phyloP scores from a whole-genome alignment of 2,888 invertebrate genomes.

The Sturmia bella region DNA sequence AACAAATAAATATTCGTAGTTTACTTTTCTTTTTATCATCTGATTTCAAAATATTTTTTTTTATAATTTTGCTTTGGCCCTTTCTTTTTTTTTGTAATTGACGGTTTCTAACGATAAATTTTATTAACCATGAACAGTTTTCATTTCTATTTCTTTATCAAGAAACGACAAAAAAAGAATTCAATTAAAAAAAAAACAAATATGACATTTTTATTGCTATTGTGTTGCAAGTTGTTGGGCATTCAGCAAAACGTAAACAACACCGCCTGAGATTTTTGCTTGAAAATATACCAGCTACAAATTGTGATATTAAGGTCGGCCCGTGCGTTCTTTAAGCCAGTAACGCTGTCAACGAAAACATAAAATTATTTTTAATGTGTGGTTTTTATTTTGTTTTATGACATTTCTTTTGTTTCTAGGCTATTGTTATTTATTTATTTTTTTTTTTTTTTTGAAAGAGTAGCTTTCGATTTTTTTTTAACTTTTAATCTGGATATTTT shows the following conservation, averaged over 20 bases:
- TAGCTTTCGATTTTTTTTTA: no score
- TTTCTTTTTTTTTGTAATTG: slow-evolving; percentile 8
- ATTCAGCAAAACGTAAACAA: no score
- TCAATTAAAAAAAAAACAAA: no score
- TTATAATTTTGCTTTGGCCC: slow-evolving; percentile 5
- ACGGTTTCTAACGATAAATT: slow-evolving; percentile 1
- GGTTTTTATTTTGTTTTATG: neutral
- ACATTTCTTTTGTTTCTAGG: neutral
- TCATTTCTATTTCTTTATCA: no score
- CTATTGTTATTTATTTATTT: slow-evolving; percentile 17
- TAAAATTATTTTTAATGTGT: slow-evolving; percentile 2
- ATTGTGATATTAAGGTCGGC: neutral
- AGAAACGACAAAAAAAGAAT: no score
- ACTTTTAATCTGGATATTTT: no score
- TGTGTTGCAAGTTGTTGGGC: neutral
- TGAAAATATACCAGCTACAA: neutral
- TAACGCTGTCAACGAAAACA: slow-evolving; percentile 1
- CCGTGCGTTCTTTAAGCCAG: neutral
- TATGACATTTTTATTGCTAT: neutral
- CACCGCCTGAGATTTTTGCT: no score
- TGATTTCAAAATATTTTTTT: neutral
- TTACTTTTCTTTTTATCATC: slow-evolving; percentile 1
- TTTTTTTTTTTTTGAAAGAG: no score
- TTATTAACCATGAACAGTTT: slow-evolving; percentile 9
- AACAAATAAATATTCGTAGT: slow-evolving; percentile 15